Evolutionary conservation across 2,888 invertebrate species (phyloP), one percentile per base, ranked within the genome.

Genomic region (Ariolimax columbianus): DNA sequence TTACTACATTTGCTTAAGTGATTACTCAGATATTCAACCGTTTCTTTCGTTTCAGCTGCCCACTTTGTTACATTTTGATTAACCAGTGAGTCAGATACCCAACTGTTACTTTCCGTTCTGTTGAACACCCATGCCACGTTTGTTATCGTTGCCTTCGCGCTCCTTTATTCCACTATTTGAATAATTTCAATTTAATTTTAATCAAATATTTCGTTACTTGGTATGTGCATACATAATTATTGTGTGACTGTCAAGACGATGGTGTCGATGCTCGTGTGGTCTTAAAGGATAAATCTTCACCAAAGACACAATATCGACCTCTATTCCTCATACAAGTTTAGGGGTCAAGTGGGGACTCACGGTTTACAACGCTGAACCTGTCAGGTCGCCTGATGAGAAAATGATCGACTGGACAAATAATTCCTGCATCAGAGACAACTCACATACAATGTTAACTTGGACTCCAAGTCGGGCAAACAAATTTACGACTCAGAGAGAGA

Each of bases 361-460:
- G 40, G 63, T 66, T 80, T 80, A 68, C 68, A 40, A 79, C 38
- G 80, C 80, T 40, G 80, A 68, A 68, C 17, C 43, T 80, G 80
- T 68, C 80, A 68, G 80, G 68, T 80, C 68, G 17, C 30, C 14
- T 82, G 81, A 82, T 72, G 81, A 47, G 81, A 47, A 82, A 82
- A 72, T 82, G 72, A 82, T 82, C 81, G 81, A 82, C 81, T 82
- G 36, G 72, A 51, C 81, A 82, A 82, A 82, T 82, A 82, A 55
- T 82, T 82, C 81, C 72, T 7, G 33, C 72, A 70, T 72, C 55
- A 82, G 55, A 47, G 72, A 40, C 81, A 82, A 72, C 81, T 40
- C 72, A 38, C 51, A 43, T 40, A 43, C 80, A 63, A 59, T 40
- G 38, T 38, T 47, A 55, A 63, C 33, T 59, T n/a, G 75, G 75